Base-by-base conservation (phyloP, 1,140 invertebrate species). In the Drosophila jambulina region DNA sequence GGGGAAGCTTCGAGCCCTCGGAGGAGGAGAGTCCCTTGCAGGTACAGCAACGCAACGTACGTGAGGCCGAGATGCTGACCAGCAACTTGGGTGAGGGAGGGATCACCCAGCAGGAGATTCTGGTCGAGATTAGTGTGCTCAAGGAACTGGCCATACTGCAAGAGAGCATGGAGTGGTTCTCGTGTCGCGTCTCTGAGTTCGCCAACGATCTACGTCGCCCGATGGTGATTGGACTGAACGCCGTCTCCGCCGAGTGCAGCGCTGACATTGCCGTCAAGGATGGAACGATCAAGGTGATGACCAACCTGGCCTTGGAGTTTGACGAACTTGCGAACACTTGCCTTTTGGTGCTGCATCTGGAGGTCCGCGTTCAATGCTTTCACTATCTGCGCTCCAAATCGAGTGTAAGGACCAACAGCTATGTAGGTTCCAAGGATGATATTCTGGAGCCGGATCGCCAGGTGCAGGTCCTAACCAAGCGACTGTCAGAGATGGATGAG, bases 351-450 rank as follows among this genome's bases (percentile, higher is more conserved):
- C 92, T 99, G 27, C 98, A 99, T 94, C 94, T 99, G 78, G 98
- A 99, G 94, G 97, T 98, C 48, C 95, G 98, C 68, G 97, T 99
- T 34, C 98, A 99, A 91, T 99, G 98, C 93, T 99, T 99, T 93
- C 97, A 98, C 93, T 98, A 98, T 93, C 93, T 99, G 43, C 94
- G 94, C 91, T 74, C 94, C 86, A 91, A 93, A 78, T 53, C 92
- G 54, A 83, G 74, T 34, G 72, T 80, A 4, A 79, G 78, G 48
- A 76, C 75, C 9, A 87, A 92, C 54, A 91, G 77, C 54, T 92
- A 88, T 76, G 86, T 92, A 17, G 80, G 82, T 2, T 82, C 75
- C 84, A 84, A 93, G 93, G 88, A 94, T 90, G 95, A 95, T 38
- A 91, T 91, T 45, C 95, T 97, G 67, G 97, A 98, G 84, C 95